Evolutionary conservation across 1,140 invertebrate species (phyloP).

Genomic region (Drosophila quadrilineata): DNA sequence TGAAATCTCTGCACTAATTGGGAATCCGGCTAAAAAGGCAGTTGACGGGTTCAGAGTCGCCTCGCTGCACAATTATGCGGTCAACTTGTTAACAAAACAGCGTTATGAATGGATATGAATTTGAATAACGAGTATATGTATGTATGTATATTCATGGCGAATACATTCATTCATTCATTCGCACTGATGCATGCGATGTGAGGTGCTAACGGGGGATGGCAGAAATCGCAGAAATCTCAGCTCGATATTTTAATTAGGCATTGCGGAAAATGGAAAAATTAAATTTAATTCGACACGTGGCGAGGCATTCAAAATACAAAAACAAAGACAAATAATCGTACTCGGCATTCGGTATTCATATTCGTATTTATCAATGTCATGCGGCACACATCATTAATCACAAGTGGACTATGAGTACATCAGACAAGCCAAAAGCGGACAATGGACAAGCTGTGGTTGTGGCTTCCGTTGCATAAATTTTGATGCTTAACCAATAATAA

Average conservation of each 20-base stretch:
- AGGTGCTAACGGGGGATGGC: too few relatives aligned
- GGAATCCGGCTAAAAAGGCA: constrained; percentile 11
- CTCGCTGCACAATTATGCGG: constrained; percentile 17
- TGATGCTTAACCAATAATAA: constrained; percentile 9
- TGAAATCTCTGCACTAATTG: too few relatives aligned
- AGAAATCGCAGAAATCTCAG: constrained; percentile 20
- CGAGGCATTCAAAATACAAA: too few relatives aligned
- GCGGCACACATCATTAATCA: constrained; percentile 69
- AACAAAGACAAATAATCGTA: too few relatives aligned
- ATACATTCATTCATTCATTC: constrained; percentile 20
- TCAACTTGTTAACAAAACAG: not conserved
- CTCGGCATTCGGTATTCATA: too few relatives aligned
- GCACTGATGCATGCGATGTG: constrained; percentile 24
- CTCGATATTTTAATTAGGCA: constrained; percentile 32
- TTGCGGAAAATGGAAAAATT: constrained; percentile 1
- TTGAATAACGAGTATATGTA: too few relatives aligned
- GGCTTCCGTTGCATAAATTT: constrained; percentile 33
- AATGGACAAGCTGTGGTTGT: not conserved
- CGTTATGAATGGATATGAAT: constrained; percentile 2
- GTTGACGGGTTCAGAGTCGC: constrained; percentile 25
- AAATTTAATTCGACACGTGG: constrained; percentile 14
- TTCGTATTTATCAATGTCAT: constrained; percentile 39
- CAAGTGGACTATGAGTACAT: constrained; percentile 17
- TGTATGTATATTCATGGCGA: too few relatives aligned
- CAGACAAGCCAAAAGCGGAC: not conserved